A percentile compares a stretch with the other conserved stretches of the same genome.
These are phyloP conservation scores for Siphamia tubifer DNA, from an alignment of 2,113 vertebrate species.

Conservation along the genomic window DNA sequence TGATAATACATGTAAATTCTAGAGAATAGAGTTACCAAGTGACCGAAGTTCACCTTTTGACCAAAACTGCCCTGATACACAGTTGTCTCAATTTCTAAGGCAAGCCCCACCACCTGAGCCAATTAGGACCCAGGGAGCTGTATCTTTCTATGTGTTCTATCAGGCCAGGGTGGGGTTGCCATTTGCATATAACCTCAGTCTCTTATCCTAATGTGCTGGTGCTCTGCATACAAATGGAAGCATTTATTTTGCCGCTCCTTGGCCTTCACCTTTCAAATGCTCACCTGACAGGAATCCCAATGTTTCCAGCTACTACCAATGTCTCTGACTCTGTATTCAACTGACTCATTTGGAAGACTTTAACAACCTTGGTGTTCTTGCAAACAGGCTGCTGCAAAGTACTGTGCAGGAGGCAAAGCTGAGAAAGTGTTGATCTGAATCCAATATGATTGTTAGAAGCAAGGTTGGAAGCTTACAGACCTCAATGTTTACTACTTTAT, in stretches of 20 bases:
- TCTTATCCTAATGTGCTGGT: constrained; percentile 72
- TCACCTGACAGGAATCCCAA: constrained; percentile 79
- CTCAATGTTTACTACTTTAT: constrained; percentile 41
- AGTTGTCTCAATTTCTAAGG: constrained; percentile 81
- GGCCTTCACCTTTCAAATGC: constrained; percentile 70
- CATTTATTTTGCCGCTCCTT: constrained; percentile 75
- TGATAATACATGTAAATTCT: constrained; percentile 68
- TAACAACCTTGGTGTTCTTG: constrained; percentile 42
- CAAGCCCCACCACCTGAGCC: constrained; percentile 75
- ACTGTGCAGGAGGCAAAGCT: not conserved
- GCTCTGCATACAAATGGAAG: constrained; percentile 82
- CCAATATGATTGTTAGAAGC: constrained; percentile 42
- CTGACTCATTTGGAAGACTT: constrained; percentile 61
- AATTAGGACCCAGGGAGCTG: constrained; percentile 67
- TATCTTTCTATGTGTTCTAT: constrained; percentile 61
- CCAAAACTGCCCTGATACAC: constrained; percentile 62
- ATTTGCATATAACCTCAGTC: constrained; percentile 83
- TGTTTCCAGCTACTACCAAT: constrained; percentile 46
- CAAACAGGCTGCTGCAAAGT: constrained; percentile 40
- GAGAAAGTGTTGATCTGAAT: constrained; percentile 34
- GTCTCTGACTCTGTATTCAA: constrained; percentile 57
- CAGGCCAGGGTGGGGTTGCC: constrained; percentile 58
- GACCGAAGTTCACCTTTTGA: constrained; percentile 70
- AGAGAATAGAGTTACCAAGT: constrained; percentile 22
- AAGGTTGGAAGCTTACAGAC: constrained; percentile 17